Base-by-base conservation (phyloP, 2,888 invertebrate genomes). In the Stegophylla sp. region DNA sequence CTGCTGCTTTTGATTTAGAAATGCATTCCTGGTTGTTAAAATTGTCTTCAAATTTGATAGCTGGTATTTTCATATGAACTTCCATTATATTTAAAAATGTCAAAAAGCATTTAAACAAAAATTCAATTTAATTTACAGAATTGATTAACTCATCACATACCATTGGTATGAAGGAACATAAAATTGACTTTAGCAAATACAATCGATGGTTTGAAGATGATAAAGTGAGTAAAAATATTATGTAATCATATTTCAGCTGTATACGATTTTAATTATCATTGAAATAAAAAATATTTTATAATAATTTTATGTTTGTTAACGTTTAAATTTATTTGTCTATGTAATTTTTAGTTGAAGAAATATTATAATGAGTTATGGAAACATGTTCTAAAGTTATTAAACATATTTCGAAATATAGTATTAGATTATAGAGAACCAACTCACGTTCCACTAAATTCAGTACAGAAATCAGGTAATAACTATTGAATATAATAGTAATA, bases 41-140 rank as follows among this genome's bases (percentile, higher is more conserved):
- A 83, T 85, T 91, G 45, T 87, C 88, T 41, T 89, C 89, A 81
- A 91, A 90, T 86, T 85, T 91, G 15, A 89, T 90, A 84, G 86
- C 61, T 61, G 84, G 84, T 79, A 66, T 41, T 63, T 48, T 63
- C 13, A 48, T n/a, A 12, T 10, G 0, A 17, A 4, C n/a, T 9
- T 34, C 4, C 7, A 7, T 34, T 63, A 41, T 17, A 61, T 74
- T 75, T 64, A 5, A 64, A 75, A 73, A 66, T 0, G 12, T 4
- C 10, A 34, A 63, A 20, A 0, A 74, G 20, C 82, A 53, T 66
- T 64, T 64, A 17, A 64, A 64, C n/a, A 53, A 20, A 41, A 0
- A 41, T 23, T 26, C n/a, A 15, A 48, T 26, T 23, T 75, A 9
- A 56, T 67, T 77, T 71, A 20, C 45, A 79, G 79, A 79, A 17